phyloP scores from a whole-genome alignment of 2,113 vertebrate species.

The Neogobius melanostomus region DNA sequence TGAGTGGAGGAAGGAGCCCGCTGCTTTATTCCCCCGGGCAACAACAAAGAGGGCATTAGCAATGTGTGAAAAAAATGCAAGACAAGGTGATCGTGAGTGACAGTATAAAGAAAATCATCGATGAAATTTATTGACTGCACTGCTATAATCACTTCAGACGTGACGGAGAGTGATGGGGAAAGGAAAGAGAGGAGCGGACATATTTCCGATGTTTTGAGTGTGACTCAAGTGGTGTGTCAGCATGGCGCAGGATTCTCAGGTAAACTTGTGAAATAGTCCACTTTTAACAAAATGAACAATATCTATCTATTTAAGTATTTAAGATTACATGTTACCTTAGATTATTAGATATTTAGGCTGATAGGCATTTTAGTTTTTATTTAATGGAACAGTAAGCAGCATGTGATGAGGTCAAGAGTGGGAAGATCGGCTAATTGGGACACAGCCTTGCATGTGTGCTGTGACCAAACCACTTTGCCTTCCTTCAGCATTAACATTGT shows the following conservation, averaged over 20 bases:
- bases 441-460: no score
- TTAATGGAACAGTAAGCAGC: no score
- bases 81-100: slow-evolving; percentile 11
- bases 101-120: slow-evolving; percentile 7
- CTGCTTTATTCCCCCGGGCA: slow-evolving; percentile 76
- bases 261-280: slow-evolving; percentile 33
- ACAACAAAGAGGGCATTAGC: slow-evolving; percentile 62
- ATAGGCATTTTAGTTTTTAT: no score
- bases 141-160: not conserved
- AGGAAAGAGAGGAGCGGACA: slow-evolving; percentile 35
- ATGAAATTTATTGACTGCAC: not conserved
- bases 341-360: no score
- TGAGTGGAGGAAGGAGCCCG: slow-evolving; percentile 77
- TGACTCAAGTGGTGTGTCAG: slow-evolving; percentile 67
- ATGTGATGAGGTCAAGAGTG: no score
- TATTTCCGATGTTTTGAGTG: slow-evolving; percentile 62
- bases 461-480: no score
- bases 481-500: no score
- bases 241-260: slow-evolving; percentile 54
- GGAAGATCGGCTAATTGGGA: no score
- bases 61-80: slow-evolving; percentile 46
- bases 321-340: no score
- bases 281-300: no score
- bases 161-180: slow-evolving; percentile 5
- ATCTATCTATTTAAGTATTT: no score